These are phyloP conservation scores for Odobenus rosmarus DNA, from an alignment of 2,113 vertebrate genomes.

Conservation along the genomic window DNA sequence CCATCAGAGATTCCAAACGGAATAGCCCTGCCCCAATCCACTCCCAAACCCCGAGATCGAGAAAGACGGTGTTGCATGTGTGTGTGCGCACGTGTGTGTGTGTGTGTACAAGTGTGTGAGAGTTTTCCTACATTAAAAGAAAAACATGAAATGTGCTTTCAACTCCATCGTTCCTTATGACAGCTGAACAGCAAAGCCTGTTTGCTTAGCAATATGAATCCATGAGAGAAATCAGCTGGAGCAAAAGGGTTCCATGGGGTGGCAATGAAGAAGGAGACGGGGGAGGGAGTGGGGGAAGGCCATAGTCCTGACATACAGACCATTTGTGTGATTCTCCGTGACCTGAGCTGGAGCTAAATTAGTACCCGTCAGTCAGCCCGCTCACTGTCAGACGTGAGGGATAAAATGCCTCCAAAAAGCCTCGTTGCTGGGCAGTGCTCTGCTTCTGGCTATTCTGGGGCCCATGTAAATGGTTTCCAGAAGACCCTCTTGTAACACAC, in stretches of 20 bases:
- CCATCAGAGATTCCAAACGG: conserved; percentile 71
- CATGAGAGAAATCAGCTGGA: conserved; percentile 79
- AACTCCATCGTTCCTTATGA: conserved; percentile 67
- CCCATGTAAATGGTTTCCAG: conserved; percentile 67
- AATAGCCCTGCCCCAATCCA: conserved; percentile 66
- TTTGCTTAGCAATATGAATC: conserved; percentile 87
- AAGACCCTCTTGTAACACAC: conserved; percentile 59
- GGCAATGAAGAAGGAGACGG: background rate
- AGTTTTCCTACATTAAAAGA: background rate
- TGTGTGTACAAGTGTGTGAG: background rate
- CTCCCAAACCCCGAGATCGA: background rate
- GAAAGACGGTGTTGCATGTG: fast-evolving
- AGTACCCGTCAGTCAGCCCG: conserved; percentile 65
- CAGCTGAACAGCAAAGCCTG: conserved; percentile 79
- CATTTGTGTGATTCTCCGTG: conserved; percentile 73
- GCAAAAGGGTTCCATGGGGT: background rate
- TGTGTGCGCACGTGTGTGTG: background rate
- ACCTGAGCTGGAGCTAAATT: conserved; percentile 75
- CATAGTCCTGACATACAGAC: conserved; percentile 64
- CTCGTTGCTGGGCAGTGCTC: background rate
- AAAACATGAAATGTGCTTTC: conserved; percentile 54
- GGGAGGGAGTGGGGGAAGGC: conserved; percentile 56
- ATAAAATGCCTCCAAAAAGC: conserved; percentile 50
- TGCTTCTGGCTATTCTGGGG: conserved; percentile 41
- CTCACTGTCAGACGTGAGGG: conserved; percentile 30